Evolutionary conservation across 37 sponge, comb jelly and placozoan genomes (phyloP), one percentile per base, ranked within the genome.

Genomic region (Axinella damicornis): DNA sequence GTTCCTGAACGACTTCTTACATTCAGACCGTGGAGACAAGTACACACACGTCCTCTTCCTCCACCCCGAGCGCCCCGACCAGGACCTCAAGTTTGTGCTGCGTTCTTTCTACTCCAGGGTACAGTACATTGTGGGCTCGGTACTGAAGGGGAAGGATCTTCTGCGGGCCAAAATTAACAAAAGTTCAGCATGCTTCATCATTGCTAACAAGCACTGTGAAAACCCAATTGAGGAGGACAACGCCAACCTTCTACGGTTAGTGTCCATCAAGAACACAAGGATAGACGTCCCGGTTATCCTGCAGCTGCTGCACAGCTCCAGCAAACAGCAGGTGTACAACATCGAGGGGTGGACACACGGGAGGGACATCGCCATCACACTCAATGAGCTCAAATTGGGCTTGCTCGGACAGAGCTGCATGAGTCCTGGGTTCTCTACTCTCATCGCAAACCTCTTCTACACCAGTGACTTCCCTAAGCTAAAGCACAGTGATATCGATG

Each of bases 351-450:
- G 89, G 91, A 71, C 77, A 12, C n/a, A 55, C 4, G 65, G 57
- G 2, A 41, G 31, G 19, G 96, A 93, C 69, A 78, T 80, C 31
- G 92, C 88, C n/a, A 21, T 95, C 20, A 93, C 91, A 33, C 31
- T 90, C 9, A 84, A 55, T 62, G 94, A 93, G 69, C 78, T 91
- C 41, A 90, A 92, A 66, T 65, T 96, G 21, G 95, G 95, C 0
- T 66, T 94, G 36, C 71, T 96, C 17, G 92, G 89, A 12, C 84
- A 88, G 54, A 94, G 80, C 54, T 94, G 92, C 31, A 24, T 83
- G 19, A 88, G 95, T 69, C 97, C 95, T 15, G 97, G 97, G 12
- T 79, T 94, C 55, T 94, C 95, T 17, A 91, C 97, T 32, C 69
- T 94, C 14, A 59, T 96, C 11, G 65, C 84, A 33, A 96, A 96